Evolutionary conservation across 1,140 invertebrate genomes (phyloP), one percentile per base, ranked within the genome.

Genomic region (Akabosia matsudoensis): DNA sequence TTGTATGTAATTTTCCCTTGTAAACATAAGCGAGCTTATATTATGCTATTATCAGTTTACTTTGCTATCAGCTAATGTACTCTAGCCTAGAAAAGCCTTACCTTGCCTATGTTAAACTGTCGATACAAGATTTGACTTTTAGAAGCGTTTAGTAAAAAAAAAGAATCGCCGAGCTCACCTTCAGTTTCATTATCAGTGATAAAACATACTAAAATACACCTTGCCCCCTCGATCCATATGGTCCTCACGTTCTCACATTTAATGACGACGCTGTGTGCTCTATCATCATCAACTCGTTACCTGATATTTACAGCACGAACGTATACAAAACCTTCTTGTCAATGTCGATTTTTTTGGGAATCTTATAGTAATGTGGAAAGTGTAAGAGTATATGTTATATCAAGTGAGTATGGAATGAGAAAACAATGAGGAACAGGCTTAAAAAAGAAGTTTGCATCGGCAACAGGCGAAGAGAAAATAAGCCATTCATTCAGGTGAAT

Each of bases 401-500:
- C 18, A 45, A 45, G 18, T n/a, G 37, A 45, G 18, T 45, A 45
- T 45, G 37, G 61, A 67, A 67, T 67, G 61, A 67, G 61, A 24
- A 67, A 67, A 67, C 61, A 67, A 30, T 31, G 13, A 28, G 13
- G 61, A 67, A 67, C 26, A 56, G 54, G 24, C 54, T 22, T 56
- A 45, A 45, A 45, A 45, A 45, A 18, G 7, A 10, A 45, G 37
- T 13, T 22, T 10, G 3, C 54, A 67, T n/a, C 61, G 31, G 28
- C 61, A 22, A 61, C 13, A 61, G 3, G 24, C 61, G 24, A 67
- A 30, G 61, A 67, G 61, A 67, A 67, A 7, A 67, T 2, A 67
- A 67, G 61, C 31, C 61, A 67, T 61, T 61, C 54, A 61, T 61
- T 61, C 14, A 61, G 24, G 24, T 61, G n/a, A 51, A 51, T 13